Evolutionary conservation across 1,140 invertebrate species (phyloP).

Genomic region (Sycophila sp.): DNA sequence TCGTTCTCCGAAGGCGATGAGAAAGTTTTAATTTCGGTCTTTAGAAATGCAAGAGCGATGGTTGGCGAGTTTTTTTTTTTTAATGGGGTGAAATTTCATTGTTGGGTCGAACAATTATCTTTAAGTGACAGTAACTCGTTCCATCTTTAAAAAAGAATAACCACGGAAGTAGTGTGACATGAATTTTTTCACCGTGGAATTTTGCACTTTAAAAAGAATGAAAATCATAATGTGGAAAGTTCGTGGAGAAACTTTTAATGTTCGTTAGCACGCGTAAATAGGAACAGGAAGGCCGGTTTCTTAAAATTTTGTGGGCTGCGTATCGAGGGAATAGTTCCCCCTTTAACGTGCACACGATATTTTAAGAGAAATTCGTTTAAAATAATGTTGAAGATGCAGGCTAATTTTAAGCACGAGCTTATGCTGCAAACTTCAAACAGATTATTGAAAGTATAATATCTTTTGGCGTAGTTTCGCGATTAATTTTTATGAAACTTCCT

Average conservation of each 20-base stretch:
- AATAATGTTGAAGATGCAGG: too few species aligned
- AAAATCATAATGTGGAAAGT: slow-evolving; percentile 20
- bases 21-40: too few species aligned
- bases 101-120: background rate
- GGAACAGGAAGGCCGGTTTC: slow-evolving; percentile 12
- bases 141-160: background rate
- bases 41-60: too few species aligned
- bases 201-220: slow-evolving; percentile 4
- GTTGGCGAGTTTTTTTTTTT: too few species aligned
- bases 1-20: too few species aligned
- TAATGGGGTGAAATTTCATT: too few species aligned
- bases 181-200: background rate
- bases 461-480: too few species aligned
- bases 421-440: too few species aligned
- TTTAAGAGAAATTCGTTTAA: slow-evolving; percentile 16
- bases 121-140: background rate
- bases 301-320: slow-evolving; percentile 25
- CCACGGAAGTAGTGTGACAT: too few species aligned
- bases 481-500: too few species aligned
- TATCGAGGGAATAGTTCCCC: slow-evolving; percentile 18
- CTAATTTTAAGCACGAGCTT: too few species aligned
- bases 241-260: slow-evolving; percentile 13
- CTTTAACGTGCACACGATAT: background rate
- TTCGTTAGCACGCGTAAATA: slow-evolving; percentile 31
- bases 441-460: too few species aligned